Base-by-base conservation (phyloP, 2,113 vertebrate species). In the Tyto alba region DNA sequence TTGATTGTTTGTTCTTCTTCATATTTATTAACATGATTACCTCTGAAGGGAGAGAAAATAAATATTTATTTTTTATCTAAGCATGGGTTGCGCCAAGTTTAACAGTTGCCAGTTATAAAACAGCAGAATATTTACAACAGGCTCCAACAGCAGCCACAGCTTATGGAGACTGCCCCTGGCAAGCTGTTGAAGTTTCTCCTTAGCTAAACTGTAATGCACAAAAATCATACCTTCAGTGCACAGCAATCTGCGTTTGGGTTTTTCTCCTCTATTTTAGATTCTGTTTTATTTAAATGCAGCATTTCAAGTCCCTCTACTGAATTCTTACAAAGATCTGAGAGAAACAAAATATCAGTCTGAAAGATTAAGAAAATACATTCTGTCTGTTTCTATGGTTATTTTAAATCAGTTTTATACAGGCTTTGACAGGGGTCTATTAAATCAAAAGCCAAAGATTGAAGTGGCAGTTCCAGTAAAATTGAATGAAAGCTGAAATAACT, bases 401-500 rank as follows among this genome's bases (percentile, higher is more conserved):
- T 91, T 78, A 91, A 90, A 91, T 87, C 89, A 85, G 68, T 72
- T 91, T 87, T 85, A 91, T 73, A 55, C 66, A 83, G 85, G 10
- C 27, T 91, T 50, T 83, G 91, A 82, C 85, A 88, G n/a, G 13
- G 26, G 20, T 78, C 64, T 93, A 85, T 88, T 94, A 93, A 94
- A 89, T 87, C 64, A 95, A 87, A 87, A 93, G 56, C n/a, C 85
- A 85, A 95, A 95, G 85, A 91, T 9, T 83, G 50, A 95, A 89
- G 74, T 63, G 53, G 68, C 48, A 76, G 75, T 83, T 95, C 48
- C 59, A 72, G 63, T 7, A 76, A 73, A 60, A 95, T 15, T 77
- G 66, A 67, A 91, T 71, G 53, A 84, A 94, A 86, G 41, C 50
- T 85, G 71, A 83, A 96, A 76, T 63, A 92, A 85, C 76, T 57